A percentile compares a stretch with the other conserved stretches of the same genome.
These are phyloP conservation scores for Apogon hyalosoma DNA, from an alignment of 2,797 vertebrate species.

Conservation along the genomic window DNA sequence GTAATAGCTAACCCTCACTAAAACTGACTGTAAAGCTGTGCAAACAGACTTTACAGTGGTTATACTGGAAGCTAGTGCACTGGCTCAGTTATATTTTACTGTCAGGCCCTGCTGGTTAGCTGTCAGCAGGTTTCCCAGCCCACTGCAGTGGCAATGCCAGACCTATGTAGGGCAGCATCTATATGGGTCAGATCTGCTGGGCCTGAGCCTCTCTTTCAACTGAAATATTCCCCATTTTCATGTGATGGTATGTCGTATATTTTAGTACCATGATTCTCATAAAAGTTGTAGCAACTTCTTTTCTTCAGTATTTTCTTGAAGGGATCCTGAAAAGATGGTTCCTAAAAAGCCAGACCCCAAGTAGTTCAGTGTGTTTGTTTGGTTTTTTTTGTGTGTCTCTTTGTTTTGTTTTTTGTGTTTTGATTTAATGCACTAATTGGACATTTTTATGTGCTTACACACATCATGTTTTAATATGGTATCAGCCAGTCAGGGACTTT, in stretches of 20 bases:
- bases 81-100: conserved; percentile 23
- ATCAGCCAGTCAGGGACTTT: no score
- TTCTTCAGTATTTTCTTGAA: background rate
- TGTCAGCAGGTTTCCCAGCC: conserved; percentile 60
- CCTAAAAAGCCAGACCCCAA: no score
- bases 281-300: background rate
- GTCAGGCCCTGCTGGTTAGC: conserved; percentile 40
- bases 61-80: conserved; percentile 7
- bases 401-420: no score
- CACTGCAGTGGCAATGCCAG: conserved; percentile 67
- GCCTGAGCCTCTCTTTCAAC: conserved; percentile 61
- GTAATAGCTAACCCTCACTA: background rate
- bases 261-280: background rate
- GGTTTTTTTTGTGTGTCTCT: no score
- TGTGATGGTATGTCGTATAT: conserved; percentile 3
- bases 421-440: no score
- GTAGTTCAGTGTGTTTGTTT: no score
- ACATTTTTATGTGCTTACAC: no score
- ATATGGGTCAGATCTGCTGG: conserved; percentile 82
- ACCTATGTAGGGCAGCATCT: conserved; percentile 81
- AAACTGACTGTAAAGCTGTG: conserved; percentile 8
- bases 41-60: conserved; percentile 7
- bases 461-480: no score
- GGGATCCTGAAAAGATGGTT: no score
- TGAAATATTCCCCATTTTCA: conserved; percentile 29